These are phyloP conservation scores for Xyrichtys novacula DNA, from an alignment of 2,797 vertebrate genomes.

Conservation along the genomic window DNA sequence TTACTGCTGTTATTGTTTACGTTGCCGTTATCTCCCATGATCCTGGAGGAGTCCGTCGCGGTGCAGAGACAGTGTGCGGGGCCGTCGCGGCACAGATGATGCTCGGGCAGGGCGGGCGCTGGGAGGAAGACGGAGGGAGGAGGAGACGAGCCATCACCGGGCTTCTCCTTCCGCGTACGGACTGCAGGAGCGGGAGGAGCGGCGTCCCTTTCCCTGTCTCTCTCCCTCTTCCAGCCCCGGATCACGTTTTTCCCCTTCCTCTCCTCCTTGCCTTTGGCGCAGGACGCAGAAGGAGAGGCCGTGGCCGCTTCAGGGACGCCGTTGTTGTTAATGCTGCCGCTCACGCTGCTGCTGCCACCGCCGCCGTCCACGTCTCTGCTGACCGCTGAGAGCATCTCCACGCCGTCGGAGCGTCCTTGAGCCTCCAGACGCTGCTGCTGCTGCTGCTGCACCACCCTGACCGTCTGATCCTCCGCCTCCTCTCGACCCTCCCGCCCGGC, in stretches of 20 bases:
- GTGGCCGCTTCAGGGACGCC: slow-evolving; percentile 72
- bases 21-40: slow-evolving; percentile 78
- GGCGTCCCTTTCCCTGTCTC: slow-evolving; percentile 60
- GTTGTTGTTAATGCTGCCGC: slow-evolving; percentile 23
- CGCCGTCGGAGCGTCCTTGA: slow-evolving; percentile 64
- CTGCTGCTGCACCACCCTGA: slow-evolving; percentile 38
- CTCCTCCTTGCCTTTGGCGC: slow-evolving; percentile 76
- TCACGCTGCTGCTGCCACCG: slow-evolving; percentile 8
- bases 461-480: slow-evolving; percentile 61
- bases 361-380: slow-evolving; percentile 59
- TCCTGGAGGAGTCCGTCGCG: slow-evolving; percentile 66
- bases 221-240: slow-evolving; percentile 77
- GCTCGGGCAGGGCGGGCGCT: slow-evolving; percentile 84
- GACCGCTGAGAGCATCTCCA: slow-evolving; percentile 71
- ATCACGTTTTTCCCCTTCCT: slow-evolving; percentile 73
- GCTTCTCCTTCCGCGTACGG: slow-evolving; percentile 71
- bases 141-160: slow-evolving; percentile 67
- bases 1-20: slow-evolving; percentile 70
- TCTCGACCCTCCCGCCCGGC: slow-evolving; percentile 85
- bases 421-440: slow-evolving; percentile 50
- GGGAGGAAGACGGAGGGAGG: slow-evolving; percentile 69
- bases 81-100: slow-evolving; percentile 89
- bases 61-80: slow-evolving; percentile 77
- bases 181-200: slow-evolving; percentile 53
- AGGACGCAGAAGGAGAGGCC: slow-evolving; percentile 58